Evolutionary conservation across 1,140 invertebrate genomes (phyloP).

Genomic region (Saccostrea glomerata): DNA sequence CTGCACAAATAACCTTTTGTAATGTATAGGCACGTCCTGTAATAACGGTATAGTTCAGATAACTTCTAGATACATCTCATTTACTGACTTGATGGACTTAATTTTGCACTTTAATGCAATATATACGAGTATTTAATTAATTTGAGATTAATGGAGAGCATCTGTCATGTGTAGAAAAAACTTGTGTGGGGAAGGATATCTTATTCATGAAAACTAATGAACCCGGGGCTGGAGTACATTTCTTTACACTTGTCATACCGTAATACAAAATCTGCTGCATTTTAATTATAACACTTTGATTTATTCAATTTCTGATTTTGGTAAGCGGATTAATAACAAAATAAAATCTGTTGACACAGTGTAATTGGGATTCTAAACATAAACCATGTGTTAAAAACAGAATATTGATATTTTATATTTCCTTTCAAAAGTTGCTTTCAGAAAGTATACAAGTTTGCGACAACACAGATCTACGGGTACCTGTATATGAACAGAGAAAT

Average conservation of each 20-base stretch:
- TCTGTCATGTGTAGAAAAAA: too few relatives aligned
- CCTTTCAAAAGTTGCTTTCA: not conserved
- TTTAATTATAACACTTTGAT: not conserved
- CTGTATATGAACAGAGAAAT: not conserved
- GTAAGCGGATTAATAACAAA: not conserved
- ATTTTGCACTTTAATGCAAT: too few relatives aligned
- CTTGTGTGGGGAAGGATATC: not conserved
- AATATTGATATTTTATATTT: not conserved
- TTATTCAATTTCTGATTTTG: not conserved
- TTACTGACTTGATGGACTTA: too few relatives aligned
- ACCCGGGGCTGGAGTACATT: not conserved
- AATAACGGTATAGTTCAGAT: too few relatives aligned
- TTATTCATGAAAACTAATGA: slow-evolving; percentile 4
- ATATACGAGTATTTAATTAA: too few relatives aligned
- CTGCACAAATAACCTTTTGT: too few relatives aligned
- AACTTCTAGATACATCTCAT: too few relatives aligned
- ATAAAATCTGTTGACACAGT: not conserved
- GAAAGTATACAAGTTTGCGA: not conserved
- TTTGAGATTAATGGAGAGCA: too few relatives aligned
- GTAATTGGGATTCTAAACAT: too few relatives aligned
- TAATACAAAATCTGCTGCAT: not conserved
- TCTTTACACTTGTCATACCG: not conserved
- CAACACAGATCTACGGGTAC: not conserved
- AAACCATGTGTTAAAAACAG: not conserved
- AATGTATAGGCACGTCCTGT: too few relatives aligned